These are phyloP conservation scores for Chaetorhynchus papuensis DNA, from an alignment of 2,113 vertebrate species.

Conservation along the genomic window DNA sequence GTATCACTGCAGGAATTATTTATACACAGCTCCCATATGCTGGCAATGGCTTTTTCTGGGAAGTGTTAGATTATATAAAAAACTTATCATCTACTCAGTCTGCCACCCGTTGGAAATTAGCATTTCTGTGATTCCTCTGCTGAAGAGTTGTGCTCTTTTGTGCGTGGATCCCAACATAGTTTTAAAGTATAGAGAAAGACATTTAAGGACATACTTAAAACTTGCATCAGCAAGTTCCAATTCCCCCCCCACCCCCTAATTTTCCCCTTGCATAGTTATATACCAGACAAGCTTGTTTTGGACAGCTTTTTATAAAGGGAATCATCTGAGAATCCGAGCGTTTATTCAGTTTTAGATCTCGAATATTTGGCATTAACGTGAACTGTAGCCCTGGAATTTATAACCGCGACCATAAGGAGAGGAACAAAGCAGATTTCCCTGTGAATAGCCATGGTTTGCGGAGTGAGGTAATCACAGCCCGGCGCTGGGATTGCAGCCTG, in stretches of 20 bases:
- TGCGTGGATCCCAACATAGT: not conserved
- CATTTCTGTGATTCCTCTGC: not conserved
- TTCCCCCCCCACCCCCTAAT: not conserved
- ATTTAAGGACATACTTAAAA: not conserved
- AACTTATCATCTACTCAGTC: not conserved
- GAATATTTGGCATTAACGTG: not conserved
- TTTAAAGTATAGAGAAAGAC: not conserved
- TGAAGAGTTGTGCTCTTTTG: not conserved
- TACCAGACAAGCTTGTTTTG: conserved; percentile 1
- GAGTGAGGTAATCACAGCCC: not conserved
- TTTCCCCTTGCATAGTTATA: not conserved
- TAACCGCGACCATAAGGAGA: not conserved
- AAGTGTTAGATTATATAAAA: not conserved
- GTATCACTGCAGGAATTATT: not conserved
- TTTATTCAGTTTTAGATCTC: not conserved
- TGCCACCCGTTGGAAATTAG: not conserved
- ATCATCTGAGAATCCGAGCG: not conserved
- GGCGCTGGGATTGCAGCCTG: not conserved
- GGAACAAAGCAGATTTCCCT: conserved; percentile 29
- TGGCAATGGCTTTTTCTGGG: not conserved
- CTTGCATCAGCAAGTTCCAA: not conserved
- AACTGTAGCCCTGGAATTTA: conserved; percentile 19
- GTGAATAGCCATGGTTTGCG: not conserved
- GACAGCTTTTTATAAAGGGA: not conserved
- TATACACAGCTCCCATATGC: not conserved